Evolutionary conservation across 2,797 vertebrate species (phyloP).

Genomic region (Neosilurus mollespiculum): DNA sequence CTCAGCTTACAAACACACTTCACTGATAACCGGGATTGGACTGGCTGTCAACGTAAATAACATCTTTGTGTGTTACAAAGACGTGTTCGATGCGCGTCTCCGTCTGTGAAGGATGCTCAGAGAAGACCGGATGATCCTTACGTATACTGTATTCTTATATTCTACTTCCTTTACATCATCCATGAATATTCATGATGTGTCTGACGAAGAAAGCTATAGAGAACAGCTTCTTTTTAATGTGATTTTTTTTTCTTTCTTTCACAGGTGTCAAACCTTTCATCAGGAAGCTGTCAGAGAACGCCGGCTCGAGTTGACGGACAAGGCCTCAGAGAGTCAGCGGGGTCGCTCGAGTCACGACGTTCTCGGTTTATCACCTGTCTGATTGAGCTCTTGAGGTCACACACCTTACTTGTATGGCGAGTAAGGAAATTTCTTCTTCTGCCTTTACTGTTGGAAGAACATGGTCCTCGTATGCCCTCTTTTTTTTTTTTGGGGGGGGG

Average conservation of each 20-base stretch:
- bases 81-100: not conserved
- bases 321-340: conserved; percentile 35
- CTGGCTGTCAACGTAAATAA: conserved; percentile 26
- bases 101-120: not conserved
- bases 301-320: conserved; percentile 27
- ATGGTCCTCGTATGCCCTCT: not conserved
- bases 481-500: not conserved
- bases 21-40: conserved; percentile 24
- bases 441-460: conserved; percentile 4
- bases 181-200: not conserved
- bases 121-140: not conserved
- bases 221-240: not conserved
- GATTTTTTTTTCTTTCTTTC: not conserved
- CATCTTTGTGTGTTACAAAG: conserved; percentile 8
- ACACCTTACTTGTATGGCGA: conserved; percentile 34
- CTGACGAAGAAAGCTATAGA: not conserved
- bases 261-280: conserved; percentile 16
- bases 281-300: conserved; percentile 28
- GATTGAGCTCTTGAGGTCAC: conserved; percentile 36
- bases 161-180: not conserved
- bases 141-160: not conserved
- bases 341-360: conserved; percentile 20
- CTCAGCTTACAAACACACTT: conserved; percentile 28
- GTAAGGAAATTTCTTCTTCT: conserved; percentile 17
- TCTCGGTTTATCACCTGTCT: conserved; percentile 43